Base-by-base conservation (phyloP, 1,140 invertebrate genomes). In the Pararge aegeria region DNA sequence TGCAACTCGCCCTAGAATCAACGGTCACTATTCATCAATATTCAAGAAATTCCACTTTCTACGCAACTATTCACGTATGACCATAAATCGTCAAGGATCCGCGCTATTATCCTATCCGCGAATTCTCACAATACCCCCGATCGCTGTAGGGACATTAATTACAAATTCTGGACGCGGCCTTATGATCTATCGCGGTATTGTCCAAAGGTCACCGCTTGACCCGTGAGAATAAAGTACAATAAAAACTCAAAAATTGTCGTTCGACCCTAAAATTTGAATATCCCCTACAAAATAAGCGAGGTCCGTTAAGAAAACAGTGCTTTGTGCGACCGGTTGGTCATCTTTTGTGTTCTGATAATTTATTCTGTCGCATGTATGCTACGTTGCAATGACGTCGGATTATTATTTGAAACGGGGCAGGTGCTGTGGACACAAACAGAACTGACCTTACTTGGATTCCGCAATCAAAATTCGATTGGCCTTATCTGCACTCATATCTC, bases 221-320 rank as follows among this genome's bases (percentile, higher is more conserved):
- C 82, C 85, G 85, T 87, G 85, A 87, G 85, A 87, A 88, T 68
- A 72, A 68, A 57, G 57, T 64, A 68, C 55, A 72, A 72, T 75
- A 80, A 81, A 78, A 79, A 73, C 60, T 53, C 50, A 68, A 70
- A 71, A 78, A 73, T 70, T 73, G 76, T 80, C 29, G 69, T 70
- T 75, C 78, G 79, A 85, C 85, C 83, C 85, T 81, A 80, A 84
- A 84, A 87, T 88, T 88, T 88, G 85, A 88, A 88, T 88, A 87
- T 85, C 71, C 80, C 80, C 78, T 70, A 62, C 64, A 58, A 58
- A 65, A 69, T 51, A 68, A 37, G 57, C 52, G 61, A 65, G 62
- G 65, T 76, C 70, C 68, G 76, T 70, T 76, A 86, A 84, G 83
- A 88, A 86, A 88, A 88, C 81, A 87, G 54, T 56, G 63, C 60